Base-by-base conservation (phyloP, 2,797 vertebrate species). In the Peromyscus eremicus region DNA sequence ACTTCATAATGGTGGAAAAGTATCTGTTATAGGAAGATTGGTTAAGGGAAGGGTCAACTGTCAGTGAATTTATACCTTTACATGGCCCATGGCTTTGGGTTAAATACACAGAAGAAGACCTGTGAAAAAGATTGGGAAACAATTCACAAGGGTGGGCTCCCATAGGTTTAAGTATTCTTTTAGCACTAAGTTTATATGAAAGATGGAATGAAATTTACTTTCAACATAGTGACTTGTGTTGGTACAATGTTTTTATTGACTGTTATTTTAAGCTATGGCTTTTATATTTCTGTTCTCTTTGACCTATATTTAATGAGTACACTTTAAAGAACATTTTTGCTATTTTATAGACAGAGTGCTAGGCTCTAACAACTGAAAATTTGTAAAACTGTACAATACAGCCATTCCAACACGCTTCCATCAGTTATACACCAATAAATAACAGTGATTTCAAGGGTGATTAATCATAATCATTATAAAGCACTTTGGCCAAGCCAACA, bases 391-490 rank as follows among this genome's bases (percentile, higher is more conserved):
- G 57, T 92, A 93, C 62, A 83, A 83, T 95, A 83, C 37, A 97
- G 87, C 43, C 83, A 55, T 97, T 97, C 95, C 90, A 97, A 95
- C 95, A 96, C 80, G 77, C 89, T 96, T 97, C 95, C 95, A 96
- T 97, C 97, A 93, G 96, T 96, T 97, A 96, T 95, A 97, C 52
- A 68, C 96, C 97, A 96, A 97, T 97, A 98, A 98, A 98, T 98
- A 98, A 98, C 81, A 95, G 95, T 97, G 97, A 98, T 98, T 98
- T 98, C 97, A 98, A 97, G 98, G 97, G 96, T 98, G 97, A 98
- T 98, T 98, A 98, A 98, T 98, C 97, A 98, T 97, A 97, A 98
- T 98, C 97, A 98, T 98, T 98, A 97, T 96, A 97, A 97, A 98
- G 97, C 96, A 98, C 97, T 98, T 97, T 97, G 97, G 96, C 97